These are phyloP conservation scores for Bombus picipes DNA, from an alignment of 1,140 invertebrate species.

Conservation along the genomic window DNA sequence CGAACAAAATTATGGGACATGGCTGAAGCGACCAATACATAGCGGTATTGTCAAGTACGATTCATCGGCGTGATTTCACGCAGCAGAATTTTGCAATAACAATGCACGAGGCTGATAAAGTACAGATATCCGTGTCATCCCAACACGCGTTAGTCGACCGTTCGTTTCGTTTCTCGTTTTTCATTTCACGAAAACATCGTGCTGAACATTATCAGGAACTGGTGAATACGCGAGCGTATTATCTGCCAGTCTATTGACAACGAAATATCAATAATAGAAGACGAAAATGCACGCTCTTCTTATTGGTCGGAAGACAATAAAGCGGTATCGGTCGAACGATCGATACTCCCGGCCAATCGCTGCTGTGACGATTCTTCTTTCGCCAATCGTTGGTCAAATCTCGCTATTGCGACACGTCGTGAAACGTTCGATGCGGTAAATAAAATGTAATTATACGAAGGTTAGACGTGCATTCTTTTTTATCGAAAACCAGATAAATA, in stretches of 20 bases:
- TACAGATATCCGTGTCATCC: slow-evolving; percentile 50
- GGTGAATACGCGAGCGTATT: slow-evolving; percentile 11
- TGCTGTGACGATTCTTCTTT: background rate
- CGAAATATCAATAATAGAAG: slow-evolving; percentile 30
- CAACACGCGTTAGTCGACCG: background rate
- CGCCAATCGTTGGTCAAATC: background rate
- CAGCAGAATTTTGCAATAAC: slow-evolving; percentile 53
- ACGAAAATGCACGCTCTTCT: slow-evolving; percentile 37
- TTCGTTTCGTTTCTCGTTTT: slow-evolving; percentile 5
- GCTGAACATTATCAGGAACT: slow-evolving; percentile 20
- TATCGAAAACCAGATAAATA: background rate
- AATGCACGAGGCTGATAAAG: slow-evolving; percentile 57
- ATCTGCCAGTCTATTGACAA: slow-evolving; percentile 55
- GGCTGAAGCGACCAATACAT: no score
- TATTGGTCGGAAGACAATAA: slow-evolving; percentile 38
- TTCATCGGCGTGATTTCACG: slow-evolving; percentile 33
- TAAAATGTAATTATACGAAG: background rate
- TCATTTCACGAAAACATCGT: slow-evolving; percentile 38
- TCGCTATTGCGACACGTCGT: background rate
- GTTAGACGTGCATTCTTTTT: background rate
- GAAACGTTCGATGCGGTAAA: background rate
- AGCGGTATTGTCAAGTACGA: slow-evolving; percentile 28
- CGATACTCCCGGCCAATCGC: background rate
- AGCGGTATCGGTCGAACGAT: slow-evolving; percentile 9
- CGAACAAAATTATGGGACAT: background rate